These are phyloP conservation scores for Teleogryllus occipitalis DNA, from an alignment of 1,140 invertebrate genomes.

Conservation along the genomic window DNA sequence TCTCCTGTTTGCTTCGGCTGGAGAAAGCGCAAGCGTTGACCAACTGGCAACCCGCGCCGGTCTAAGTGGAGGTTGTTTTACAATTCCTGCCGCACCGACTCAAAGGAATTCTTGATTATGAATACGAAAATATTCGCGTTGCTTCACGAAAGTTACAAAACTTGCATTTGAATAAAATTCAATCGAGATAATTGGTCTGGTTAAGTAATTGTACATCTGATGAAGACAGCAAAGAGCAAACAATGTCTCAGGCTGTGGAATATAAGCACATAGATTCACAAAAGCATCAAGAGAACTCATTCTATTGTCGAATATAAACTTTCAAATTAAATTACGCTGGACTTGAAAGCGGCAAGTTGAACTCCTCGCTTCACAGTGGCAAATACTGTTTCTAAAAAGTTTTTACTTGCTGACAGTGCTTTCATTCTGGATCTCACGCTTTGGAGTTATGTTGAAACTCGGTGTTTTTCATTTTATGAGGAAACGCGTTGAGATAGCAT, in stretches of 20 bases:
- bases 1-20: too few relatives aligned
- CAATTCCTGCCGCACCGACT: background rate
- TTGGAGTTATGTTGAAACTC: too few relatives aligned
- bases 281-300: background rate
- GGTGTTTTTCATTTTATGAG: too few relatives aligned
- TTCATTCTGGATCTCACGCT: too few relatives aligned
- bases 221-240: background rate
- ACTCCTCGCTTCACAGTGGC: background rate
- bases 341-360: background rate
- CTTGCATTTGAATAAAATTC: background rate
- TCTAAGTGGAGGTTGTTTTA: too few relatives aligned
- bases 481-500: too few relatives aligned
- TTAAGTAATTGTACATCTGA: conserved; percentile 1
- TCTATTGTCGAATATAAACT: background rate
- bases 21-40: too few relatives aligned
- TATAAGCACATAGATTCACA: background rate
- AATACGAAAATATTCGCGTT: background rate
- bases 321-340: background rate
- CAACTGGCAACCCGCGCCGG: too few relatives aligned
- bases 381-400: background rate
- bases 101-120: conserved; percentile 5
- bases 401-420: background rate
- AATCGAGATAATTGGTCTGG: background rate
- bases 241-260: background rate
- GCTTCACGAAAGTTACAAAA: background rate